Percentiles rank a stretch among this genome's conserved stretches.
These are phyloP conservation scores for Scolopax rusticola DNA, from an alignment of 2,797 vertebrate genomes.

Conservation along the genomic window DNA sequence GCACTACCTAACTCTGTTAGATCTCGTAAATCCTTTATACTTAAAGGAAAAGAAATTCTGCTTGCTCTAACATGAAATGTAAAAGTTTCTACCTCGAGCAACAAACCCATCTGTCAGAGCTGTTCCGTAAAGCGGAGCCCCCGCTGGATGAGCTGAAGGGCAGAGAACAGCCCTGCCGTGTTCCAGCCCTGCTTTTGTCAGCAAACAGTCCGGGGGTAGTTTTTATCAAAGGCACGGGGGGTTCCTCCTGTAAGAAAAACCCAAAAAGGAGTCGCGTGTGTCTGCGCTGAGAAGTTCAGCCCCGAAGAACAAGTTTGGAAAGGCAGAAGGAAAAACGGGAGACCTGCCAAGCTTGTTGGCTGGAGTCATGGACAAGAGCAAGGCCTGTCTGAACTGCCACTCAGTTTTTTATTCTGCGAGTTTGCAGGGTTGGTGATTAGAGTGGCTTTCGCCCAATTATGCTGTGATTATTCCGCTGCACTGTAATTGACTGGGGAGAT, in stretches of 20 bases:
- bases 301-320: constrained; percentile 66
- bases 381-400: constrained; percentile 89
- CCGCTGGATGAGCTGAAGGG: constrained; percentile 20
- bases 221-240: neutral
- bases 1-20: constrained; percentile 36
- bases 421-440: constrained; percentile 95
- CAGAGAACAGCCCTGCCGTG: neutral
- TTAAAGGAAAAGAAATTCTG: constrained; percentile 48
- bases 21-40: constrained; percentile 60
- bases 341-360: constrained; percentile 79
- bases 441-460: constrained; percentile 99
- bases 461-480: constrained; percentile 97
- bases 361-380: constrained; percentile 83
- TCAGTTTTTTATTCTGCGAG: constrained; percentile 89
- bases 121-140: neutral
- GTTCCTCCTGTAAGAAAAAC: neutral
- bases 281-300: constrained; percentile 58
- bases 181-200: constrained; percentile 4
- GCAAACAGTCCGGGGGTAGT: neutral
- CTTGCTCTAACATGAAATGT: constrained; percentile 56
- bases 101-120: constrained; percentile 55
- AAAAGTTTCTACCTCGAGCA: constrained; percentile 47
- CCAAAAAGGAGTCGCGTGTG: accelerated
- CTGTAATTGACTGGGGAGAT: constrained; percentile 99
- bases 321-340: constrained; percentile 75